A percentile compares a stretch with the other conserved stretches of the same genome.
Evolutionary conservation across 2,113 vertebrate species (phyloP).

Genomic region (Corydoras sp.): DNA sequence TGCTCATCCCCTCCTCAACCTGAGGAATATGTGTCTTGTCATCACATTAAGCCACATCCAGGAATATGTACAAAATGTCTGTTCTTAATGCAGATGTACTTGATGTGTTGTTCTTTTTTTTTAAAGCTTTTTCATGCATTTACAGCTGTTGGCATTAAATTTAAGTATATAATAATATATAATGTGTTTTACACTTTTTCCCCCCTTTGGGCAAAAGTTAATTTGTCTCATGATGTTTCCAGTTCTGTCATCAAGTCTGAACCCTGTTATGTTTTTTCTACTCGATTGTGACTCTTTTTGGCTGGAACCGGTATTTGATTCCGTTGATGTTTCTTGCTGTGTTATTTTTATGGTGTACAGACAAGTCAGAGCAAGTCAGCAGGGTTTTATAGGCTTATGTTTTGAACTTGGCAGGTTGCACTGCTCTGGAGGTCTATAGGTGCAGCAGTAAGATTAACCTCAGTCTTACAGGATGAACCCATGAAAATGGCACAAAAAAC

Average conservation of each 20-base stretch:
- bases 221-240: background rate
- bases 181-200: background rate
- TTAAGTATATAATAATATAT: background rate
- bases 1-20: background rate
- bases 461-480: background rate
- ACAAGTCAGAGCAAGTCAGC: background rate
- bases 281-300: background rate
- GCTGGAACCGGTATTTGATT: background rate
- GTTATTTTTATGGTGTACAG: background rate
- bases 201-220: background rate
- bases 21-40: background rate
- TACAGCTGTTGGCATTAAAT: background rate
- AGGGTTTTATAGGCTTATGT: background rate
- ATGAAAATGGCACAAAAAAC: too few relatives aligned
- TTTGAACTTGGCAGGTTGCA: background rate
- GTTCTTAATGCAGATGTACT: too few relatives aligned
- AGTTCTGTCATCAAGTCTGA: background rate
- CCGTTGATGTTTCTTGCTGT: background rate
- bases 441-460: background rate
- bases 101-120: too few relatives aligned
- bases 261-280: background rate
- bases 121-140: background rate
- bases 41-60: conserved; percentile 26
- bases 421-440: background rate
- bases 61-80: background rate